Base-by-base conservation (phyloP, 2,797 vertebrate genomes). In the Moxostoma hubbsi region DNA sequence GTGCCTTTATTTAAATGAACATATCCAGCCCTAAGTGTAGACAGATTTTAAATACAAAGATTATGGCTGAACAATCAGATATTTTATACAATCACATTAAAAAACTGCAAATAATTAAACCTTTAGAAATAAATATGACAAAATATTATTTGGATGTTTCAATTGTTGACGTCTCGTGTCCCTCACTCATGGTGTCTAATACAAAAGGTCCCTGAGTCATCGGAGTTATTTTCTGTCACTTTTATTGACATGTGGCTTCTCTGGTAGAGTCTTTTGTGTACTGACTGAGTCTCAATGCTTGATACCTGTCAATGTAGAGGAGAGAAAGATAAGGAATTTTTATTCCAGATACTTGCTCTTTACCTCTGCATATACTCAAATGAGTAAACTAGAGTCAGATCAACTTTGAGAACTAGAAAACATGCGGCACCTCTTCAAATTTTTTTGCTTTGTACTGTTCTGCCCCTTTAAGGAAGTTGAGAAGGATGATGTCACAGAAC, bases 371-470 rank as follows among this genome's bases (percentile, higher is more conserved):
- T 18, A 1, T 24, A n/a, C 36, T 9, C 18, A 11, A 4, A 50
- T 7, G 12, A 47, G 24, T 83, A 1, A 64, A 43, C 49, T 50
- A 46, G 45, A 53, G 15, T 53, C n/a, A 53, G 7, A 49, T 18
- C 80, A 4, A 85, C 36, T 36, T 36, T 67, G 13, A 51, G 8
- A 47, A 47, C 24, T 12, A 2, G 11, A 36, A 62, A 36, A 36
- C n/a, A 66, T 58, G 5, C 11, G 9, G n/a, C 84, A 97, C 97
- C 95, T 97, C 95, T 90, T 98, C 97, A 82, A 97, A 98, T 89
- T 97, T 99, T 89, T 94, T 96, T 76, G 96, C 96, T 90, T 98
- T 98, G 93, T 98, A 98, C 82, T 96, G 95, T 0, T 96, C 90
- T 0, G 96, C 96, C 0, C 95, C 97, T 88, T 96, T 97, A 81